Evolutionary conservation across 2,888 invertebrate genomes (phyloP).

Genomic region (Cosmia pyralina): DNA sequence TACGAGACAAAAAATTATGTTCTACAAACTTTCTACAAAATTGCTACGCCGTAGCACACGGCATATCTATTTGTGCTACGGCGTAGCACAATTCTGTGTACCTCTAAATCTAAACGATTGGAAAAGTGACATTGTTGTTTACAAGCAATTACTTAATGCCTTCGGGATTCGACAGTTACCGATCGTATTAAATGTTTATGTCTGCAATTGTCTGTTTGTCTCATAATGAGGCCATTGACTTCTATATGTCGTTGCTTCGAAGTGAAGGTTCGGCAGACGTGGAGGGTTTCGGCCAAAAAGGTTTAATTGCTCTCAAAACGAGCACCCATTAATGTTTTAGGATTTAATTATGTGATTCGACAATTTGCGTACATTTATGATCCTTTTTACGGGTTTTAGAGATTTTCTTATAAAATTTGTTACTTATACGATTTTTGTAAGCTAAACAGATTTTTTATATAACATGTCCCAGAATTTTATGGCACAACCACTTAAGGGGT

Average conservation of each 20-base stretch:
- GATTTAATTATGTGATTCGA: slow-evolving; percentile 14
- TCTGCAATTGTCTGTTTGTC: slow-evolving; percentile 34
- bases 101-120: slow-evolving; percentile 16
- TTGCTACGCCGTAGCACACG: slow-evolving; percentile 49
- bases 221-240: slow-evolving; percentile 56
- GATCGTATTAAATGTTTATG: slow-evolving; percentile 33
- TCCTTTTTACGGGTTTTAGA: neutral
- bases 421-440: neutral
- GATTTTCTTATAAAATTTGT: neutral
- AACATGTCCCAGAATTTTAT: neutral
- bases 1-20: neutral
- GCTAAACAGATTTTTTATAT: neutral
- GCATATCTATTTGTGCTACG: slow-evolving; percentile 15
- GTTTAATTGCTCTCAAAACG: slow-evolving; percentile 45
- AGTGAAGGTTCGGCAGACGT: slow-evolving; percentile 9
- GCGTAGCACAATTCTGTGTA: slow-evolving; percentile 13
- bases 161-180: slow-evolving; percentile 28
- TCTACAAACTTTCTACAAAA: neutral
- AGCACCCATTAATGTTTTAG: slow-evolving; percentile 31
- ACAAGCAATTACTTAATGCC: slow-evolving; percentile 27
- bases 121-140: slow-evolving; percentile 13
- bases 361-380: slow-evolving; percentile 23
- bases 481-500: too few species aligned
- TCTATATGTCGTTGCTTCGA: slow-evolving; percentile 26
- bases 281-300: slow-evolving; percentile 23